Base-by-base conservation (phyloP, 1,140 invertebrate species). In the Campoletis sonorensis region DNA sequence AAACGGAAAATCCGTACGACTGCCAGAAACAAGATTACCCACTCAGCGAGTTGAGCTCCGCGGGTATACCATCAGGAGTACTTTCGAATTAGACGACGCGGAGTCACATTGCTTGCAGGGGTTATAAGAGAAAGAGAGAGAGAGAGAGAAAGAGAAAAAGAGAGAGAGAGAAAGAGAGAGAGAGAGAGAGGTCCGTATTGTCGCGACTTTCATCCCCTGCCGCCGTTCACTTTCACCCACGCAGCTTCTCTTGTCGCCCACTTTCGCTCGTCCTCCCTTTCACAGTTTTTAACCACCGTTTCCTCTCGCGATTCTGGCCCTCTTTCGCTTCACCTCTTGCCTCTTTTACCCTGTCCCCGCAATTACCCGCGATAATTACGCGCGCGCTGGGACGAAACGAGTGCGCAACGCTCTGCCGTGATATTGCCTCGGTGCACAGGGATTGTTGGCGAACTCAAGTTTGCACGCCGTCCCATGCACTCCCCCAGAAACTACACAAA, bases 1-100 rank as follows among this genome's bases (percentile, higher is more conserved):
- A 68, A 40, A 79, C 23, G 61, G 67, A 33, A 33, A 21, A 51
- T 51, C 40, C 73, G 79, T 64, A 68, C 40, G 8, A n/a, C 37
- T 67, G 76, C 79, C 77, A 68, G 80, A 80, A 84, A 80, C 79
- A 82, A 73, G 83, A 86, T 85, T 86, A 84, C 70, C 83, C 79
- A 86, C 81, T 84, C 81, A 82, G 79, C 77, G 71, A 37, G 33
- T 54, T 18, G 49, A 23, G 73, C 73, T 64, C 23, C 61, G 61
- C 61, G 61, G 23, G 54, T 77, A 61, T 30, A 77, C 54, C 54
- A 30, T 61, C 73, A 61, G 54, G 30, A 58, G 54, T 73, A 80
- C 79, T 80, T 80, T 80, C 79, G 70, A 80, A 80, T 73, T 80
- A 73, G 79, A 21, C 58, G 45, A 51, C 61, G 78, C 54, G 49